Evolutionary conservation across 2,888 invertebrate species (phyloP).

Genomic region (Vesta saturnalis): DNA sequence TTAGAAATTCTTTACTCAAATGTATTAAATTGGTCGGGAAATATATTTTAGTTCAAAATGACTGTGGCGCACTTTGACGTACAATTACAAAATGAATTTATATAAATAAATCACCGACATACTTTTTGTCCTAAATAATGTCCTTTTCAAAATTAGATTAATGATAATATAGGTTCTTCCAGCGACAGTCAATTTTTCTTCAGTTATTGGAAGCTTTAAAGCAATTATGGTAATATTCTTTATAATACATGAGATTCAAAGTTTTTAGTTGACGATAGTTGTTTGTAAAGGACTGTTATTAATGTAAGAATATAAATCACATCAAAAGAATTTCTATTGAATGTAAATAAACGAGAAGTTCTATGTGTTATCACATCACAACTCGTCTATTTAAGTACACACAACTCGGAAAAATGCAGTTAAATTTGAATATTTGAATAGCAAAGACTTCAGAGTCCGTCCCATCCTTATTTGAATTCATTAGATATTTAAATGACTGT

Average conservation of each 20-base stretch:
- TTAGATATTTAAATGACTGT: constrained; percentile 57
- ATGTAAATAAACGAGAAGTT: constrained; percentile 35
- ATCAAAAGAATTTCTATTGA: constrained; percentile 27
- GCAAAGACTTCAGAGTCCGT: constrained; percentile 41
- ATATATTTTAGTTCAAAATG: constrained; percentile 12
- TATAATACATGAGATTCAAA: constrained; percentile 6
- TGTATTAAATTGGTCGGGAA: constrained; percentile 13
- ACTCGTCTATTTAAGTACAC: constrained; percentile 40
- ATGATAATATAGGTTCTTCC: not conserved
- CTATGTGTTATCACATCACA: constrained; percentile 38
- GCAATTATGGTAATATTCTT: constrained; percentile 26
- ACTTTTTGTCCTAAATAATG: not conserved
- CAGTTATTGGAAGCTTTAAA: constrained; percentile 19
- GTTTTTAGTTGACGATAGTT: constrained; percentile 24
- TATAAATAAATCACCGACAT: not conserved
- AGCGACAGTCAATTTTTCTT: constrained; percentile 11
- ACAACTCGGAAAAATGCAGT: constrained; percentile 46
- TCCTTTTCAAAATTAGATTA: constrained; percentile 11
- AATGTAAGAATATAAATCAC: constrained; percentile 25
- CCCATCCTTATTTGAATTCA: constrained; percentile 52
- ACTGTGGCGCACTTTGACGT: too few relatives aligned
- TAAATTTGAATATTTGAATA: constrained; percentile 49
- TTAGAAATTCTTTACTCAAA: constrained; percentile 19
- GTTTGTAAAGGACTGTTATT: constrained; percentile 17
- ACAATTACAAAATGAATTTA: not conserved